Evolutionary conservation across 2,797 vertebrate genomes (phyloP).

Genomic region (Ctenopoma kingsleyae): DNA sequence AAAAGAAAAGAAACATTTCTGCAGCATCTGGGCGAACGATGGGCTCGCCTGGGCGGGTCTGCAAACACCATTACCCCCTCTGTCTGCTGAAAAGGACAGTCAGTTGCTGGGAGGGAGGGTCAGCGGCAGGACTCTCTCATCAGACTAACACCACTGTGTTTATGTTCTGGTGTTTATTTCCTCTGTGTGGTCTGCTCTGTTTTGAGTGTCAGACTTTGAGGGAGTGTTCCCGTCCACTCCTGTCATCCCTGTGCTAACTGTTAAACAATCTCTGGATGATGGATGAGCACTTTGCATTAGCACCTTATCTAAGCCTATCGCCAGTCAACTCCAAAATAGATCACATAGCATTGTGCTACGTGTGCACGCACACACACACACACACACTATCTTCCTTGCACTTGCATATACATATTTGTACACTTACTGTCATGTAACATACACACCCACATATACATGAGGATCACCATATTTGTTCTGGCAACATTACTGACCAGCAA

Average conservation of each 20-base stretch:
- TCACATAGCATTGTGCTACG: not conserved
- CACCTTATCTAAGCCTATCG: conserved; percentile 56
- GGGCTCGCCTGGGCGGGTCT: conserved; percentile 53
- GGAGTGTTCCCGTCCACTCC: conserved; percentile 50
- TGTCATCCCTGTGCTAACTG: conserved; percentile 46
- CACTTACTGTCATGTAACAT: conserved; percentile 10
- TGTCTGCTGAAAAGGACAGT: conserved; percentile 39
- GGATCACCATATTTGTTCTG: conserved; percentile 14
- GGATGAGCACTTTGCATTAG: conserved; percentile 59
- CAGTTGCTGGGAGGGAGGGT: conserved; percentile 33
- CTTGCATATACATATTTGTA: conserved; percentile 18
- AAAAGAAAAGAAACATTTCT: conserved; percentile 70
- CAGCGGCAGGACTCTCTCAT: conserved; percentile 30
- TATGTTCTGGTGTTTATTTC: conserved; percentile 68
- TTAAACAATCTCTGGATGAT: conserved; percentile 69
- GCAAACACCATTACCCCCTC: conserved; percentile 38
- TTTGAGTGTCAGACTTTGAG: conserved; percentile 47
- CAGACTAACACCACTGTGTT: conserved; percentile 59
- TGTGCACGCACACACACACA: not conserved
- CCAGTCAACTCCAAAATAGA: conserved; percentile 47
- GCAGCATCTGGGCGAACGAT: conserved; percentile 70
- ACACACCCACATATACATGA: conserved; percentile 9
- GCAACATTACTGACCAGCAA: not conserved
- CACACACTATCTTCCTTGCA: no score
- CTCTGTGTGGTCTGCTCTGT: conserved; percentile 67